Evolutionary conservation across 2,797 vertebrate genomes (phyloP).

Genomic region (Ceyx erithaca): DNA sequence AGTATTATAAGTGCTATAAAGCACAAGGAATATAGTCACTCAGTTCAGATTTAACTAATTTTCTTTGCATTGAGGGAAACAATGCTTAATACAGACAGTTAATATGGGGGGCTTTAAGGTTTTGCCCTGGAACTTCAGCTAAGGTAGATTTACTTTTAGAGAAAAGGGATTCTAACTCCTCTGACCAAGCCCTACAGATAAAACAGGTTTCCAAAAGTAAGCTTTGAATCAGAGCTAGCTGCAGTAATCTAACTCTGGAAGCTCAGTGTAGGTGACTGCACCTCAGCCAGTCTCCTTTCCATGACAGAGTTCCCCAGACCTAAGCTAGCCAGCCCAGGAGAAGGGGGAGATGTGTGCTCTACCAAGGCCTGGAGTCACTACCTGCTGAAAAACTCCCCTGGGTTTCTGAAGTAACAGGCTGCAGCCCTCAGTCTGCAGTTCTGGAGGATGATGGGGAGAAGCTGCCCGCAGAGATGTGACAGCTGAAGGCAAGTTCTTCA

Average conservation of each 20-base stretch:
- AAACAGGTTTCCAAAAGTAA: not conserved
- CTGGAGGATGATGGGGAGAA: not conserved
- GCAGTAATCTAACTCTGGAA: not conserved
- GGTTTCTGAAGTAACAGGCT: not conserved
- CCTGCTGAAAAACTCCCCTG: not conserved
- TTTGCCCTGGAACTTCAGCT: not conserved
- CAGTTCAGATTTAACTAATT: not conserved
- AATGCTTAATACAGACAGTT: not conserved
- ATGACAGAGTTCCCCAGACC: not conserved
- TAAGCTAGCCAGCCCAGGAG: not conserved
- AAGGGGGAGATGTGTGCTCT: rapidly evolving
- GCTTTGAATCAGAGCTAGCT: not conserved
- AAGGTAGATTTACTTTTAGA: not conserved
- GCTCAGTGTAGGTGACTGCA: not conserved
- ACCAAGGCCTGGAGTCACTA: not conserved
- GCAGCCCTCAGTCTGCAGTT: not conserved
- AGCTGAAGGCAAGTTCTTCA: not conserved
- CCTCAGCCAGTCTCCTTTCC: not conserved
- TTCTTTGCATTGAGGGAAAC: not conserved
- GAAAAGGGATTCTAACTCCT: not conserved
- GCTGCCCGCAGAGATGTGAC: not conserved
- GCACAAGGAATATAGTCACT: not conserved
- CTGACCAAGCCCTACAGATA: not conserved
- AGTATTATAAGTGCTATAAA: not conserved
- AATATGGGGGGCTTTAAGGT: not conserved